Conservation (phyloP, 2,888 invertebrate genomes). For the Antheraea assamensis region DNA sequence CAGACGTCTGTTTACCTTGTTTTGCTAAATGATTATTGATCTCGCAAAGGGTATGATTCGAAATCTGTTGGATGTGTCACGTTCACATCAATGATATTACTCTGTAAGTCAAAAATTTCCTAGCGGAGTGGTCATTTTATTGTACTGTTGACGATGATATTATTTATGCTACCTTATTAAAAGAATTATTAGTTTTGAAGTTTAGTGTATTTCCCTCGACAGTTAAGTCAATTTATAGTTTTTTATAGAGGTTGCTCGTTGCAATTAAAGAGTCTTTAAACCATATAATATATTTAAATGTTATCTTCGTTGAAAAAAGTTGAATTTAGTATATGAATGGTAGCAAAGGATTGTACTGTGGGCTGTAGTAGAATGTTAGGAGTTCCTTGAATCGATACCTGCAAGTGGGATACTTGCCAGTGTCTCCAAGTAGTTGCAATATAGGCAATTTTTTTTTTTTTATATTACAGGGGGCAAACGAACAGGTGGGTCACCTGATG, state of each 20-base stretch:
- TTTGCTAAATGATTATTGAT: not conserved
- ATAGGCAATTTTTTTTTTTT: too few species aligned
- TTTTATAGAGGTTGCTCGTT: not conserved
- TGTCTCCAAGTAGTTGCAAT: too few species aligned
- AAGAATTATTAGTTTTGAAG: too few species aligned
- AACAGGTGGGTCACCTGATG: too few species aligned
- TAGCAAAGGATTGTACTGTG: not conserved
- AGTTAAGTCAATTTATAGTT: not conserved
- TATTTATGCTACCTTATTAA: not conserved
- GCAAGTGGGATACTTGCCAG: too few species aligned
- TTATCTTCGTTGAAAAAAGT: not conserved
- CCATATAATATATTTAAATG: not conserved
- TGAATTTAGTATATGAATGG: not conserved
- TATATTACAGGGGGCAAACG: too few species aligned
- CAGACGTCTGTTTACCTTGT: constrained; percentile 3
- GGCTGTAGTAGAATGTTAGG: too few species aligned
- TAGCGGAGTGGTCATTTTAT: not conserved
- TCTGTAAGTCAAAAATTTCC: not conserved
- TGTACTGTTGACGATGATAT: not conserved
- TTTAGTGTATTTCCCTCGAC: not conserved
- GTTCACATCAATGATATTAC: not conserved
- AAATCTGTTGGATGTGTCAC: not conserved
- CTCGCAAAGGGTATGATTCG: not conserved
- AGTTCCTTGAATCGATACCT: too few species aligned
- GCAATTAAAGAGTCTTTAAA: not conserved